Base-by-base conservation (phyloP, 2,797 vertebrate genomes). In the Fratercula arctica region DNA sequence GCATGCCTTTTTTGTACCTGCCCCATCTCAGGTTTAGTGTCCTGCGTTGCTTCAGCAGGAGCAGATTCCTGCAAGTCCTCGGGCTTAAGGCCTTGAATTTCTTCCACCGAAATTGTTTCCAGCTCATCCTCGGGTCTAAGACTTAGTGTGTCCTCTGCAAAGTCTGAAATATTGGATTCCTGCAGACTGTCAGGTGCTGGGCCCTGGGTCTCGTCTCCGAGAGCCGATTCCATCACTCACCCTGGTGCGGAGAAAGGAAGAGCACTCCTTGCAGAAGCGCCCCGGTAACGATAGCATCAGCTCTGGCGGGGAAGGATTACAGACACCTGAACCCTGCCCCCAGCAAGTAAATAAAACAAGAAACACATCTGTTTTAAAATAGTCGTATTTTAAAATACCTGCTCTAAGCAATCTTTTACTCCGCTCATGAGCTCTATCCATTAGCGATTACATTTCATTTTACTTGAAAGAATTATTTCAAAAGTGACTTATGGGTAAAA, bases 251-350 rank as follows among this genome's bases (percentile, higher is more conserved):
- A 54, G 74, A 68, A 66, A 63, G 72, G 41, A 46, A 37, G 39
- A 73, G 20, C 0, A 0, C 66, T 94, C 56, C 75, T 76, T 20
- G 50, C 60, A 73, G 78, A 51, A 51, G 53, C 14, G 10, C 20
- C n/a, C 29, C 6, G 28, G 23, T 13, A 57, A 26, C 0, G 37
- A 94, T 89, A 93, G 45, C 90, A 94, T 94, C 93, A 1, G 66
- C 31, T 7, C 63, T 46, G 12, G 5, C 43, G 21, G 24, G 91
- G 88, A 75, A 66, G 13, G 4, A 16, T 41, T 86, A 92, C 87
- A 89, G 96, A 97, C 77, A 97, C 95, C 95, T 43, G 95, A 97
- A 75, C 80, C 75, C 92, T 75, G 50, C 50, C 85, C 16, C 46
- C n/a, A 75, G 80, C 17, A 88, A 84, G 46, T 66, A 64, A 90